Evolutionary conservation across 2,797 vertebrate species (phyloP), one percentile per base, ranked within the genome.

Genomic region (Strix occidentalis): DNA sequence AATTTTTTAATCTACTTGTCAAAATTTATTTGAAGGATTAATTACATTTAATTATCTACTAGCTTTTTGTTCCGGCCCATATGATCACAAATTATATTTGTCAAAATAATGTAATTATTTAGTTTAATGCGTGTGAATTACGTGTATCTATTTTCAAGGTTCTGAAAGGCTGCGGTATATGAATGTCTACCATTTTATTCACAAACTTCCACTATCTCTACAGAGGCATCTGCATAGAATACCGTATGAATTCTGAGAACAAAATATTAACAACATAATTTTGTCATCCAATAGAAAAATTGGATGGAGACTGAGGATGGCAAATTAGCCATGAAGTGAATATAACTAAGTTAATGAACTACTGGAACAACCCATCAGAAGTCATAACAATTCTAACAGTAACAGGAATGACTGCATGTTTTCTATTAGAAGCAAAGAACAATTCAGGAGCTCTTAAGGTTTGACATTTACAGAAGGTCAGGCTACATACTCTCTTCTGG

Each of bases 381-480:
- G 69, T 28, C 43, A 20, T 53, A 60, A 33, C 79, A 70, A 16
- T 71, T 45, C 46, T 29, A 78, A 29, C 69, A 70, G 64, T 35
- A 61, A 51, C 43, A 57, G 35, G 31, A 51, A 81, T 17, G 13
- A 81, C 60, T 91, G 71, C 33, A 25, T 39, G 19, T 25, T 83
- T 82, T 57, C 71, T 51, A 2, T 48, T 10, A 84, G 65, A 81
- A 68, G 53, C 31, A 93, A 78, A 90, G 88, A 75, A 86, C 57
- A 68, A 78, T 46, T 68, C 84, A 81, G 60, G 71, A 91, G 71
- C 56, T 91, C 43, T 64, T 76, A 60, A 82, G 77, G n/a, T 71
- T 31, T 97, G 91, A 91, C 93, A 91, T 96, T 95, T 95, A 64
- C 82, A 94, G 91, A 95, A 94, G 90, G 90, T 93, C 90, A 94